Evolutionary conservation across 2,797 vertebrate genomes (phyloP).

Genomic region (Antrozous pallidus): DNA sequence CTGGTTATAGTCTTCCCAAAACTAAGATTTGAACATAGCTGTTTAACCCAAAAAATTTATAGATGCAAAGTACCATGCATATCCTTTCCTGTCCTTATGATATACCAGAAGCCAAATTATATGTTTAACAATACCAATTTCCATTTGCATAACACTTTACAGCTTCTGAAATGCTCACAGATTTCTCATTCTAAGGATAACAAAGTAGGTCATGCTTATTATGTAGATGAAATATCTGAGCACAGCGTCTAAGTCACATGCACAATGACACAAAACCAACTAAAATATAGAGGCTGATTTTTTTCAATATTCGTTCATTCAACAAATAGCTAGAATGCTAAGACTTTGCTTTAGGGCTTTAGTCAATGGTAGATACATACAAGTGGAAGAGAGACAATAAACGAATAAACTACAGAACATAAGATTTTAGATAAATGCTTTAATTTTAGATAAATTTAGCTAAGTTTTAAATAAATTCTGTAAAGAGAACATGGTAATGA

Average conservation of each 20-base stretch:
- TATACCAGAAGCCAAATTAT: not conserved
- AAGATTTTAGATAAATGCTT: not conserved
- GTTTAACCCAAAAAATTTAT: not conserved
- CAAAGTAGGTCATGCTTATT: not conserved
- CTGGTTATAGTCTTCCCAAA: not conserved
- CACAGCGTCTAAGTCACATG: not conserved
- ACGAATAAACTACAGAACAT: not conserved
- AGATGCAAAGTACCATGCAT: not conserved
- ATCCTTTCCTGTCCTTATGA: not conserved
- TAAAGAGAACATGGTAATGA: not conserved
- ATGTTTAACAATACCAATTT: not conserved
- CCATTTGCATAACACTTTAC: not conserved
- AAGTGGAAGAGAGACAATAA: not conserved
- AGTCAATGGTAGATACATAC: not conserved
- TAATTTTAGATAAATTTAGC: not conserved
- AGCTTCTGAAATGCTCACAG: conserved; percentile 2
- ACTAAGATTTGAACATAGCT: conserved; percentile 3
- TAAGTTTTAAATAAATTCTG: not conserved
- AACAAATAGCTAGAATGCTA: not conserved
- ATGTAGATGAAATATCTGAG: not conserved
- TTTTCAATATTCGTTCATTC: not conserved
- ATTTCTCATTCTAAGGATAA: not conserved
- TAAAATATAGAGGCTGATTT: not conserved
- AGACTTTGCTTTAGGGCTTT: not conserved
- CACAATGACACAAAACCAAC: not conserved